Base-by-base conservation (phyloP, 1,140 invertebrate species). In the Anthonomus grandis region DNA sequence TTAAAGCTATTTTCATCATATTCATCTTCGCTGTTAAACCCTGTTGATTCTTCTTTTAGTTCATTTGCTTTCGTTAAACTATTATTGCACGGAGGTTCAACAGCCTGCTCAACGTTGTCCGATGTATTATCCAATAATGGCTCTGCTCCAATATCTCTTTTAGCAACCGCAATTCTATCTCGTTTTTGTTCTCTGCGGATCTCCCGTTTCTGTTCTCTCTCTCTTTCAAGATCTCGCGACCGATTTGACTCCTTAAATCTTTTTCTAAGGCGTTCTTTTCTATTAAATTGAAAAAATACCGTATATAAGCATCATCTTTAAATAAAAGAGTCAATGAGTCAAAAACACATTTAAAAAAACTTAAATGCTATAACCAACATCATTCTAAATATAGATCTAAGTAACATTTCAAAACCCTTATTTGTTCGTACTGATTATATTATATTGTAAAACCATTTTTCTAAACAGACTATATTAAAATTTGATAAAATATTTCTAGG, bases 11-110 rank as follows among this genome's bases (percentile, higher is more conserved):
- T 60, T 23, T 66, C 67, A 49, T 68, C 69, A 67, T 73, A 73
- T 56, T 73, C 71, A 64, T 73, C 71, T 57, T 73, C 71, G 57
- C 71, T 73, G 61, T 73, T 73, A 44, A 71, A 73, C 1, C 71
- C 71, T 55, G 68, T 73, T 9, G 68, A 64, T 45, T 73, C 71
- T 61, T 73, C 71, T 49, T 68, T 65, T 0, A 59, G 52, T 41
- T 49, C 59, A 47, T 60, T 58, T 18, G 59, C 60, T 8, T 54
- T 56, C 31, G 59, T 56, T 48, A 69, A 64, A 50, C 60, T 64
- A 44, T 62, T 66, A 59, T 64, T 67, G 60, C 56, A 63, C 4
- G 56, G 39, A 13, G 62, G 57, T 38, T 65, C 67, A 36, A 60
- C 59, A 51, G 21, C 51, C 21, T 52, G 37, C n/a, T 59, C 38